phyloP scores from a whole-genome alignment of 2,113 vertebrate genomes.

The Bambusicola thoracicus region DNA sequence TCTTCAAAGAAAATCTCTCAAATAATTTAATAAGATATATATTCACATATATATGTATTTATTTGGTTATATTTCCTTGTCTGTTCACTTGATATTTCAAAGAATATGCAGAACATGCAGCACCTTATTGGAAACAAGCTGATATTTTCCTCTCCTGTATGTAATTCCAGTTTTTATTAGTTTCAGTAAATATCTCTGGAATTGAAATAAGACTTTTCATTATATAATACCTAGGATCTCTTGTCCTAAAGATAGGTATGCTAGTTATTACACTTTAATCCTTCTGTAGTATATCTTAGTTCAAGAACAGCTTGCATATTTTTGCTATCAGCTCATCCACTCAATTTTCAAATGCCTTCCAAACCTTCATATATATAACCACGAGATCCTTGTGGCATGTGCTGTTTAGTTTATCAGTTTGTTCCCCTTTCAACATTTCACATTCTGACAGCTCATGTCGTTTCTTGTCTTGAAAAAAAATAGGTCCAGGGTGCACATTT shows the following conservation, averaged over 20 bases:
- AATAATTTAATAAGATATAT: background rate
- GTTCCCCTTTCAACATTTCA: background rate
- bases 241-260: background rate
- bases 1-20: background rate
- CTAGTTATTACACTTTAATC: background rate
- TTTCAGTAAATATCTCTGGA: background rate
- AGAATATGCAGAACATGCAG: background rate
- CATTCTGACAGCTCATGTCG: background rate
- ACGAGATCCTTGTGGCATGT: constrained; percentile 12
- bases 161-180: background rate
- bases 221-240: background rate
- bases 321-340: constrained; percentile 33
- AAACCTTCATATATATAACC: background rate
- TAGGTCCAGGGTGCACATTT: background rate
- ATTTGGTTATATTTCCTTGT: background rate
- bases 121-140: background rate
- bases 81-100: background rate
- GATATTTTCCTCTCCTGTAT: background rate
- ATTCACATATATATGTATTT: background rate
- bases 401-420: constrained; percentile 55
- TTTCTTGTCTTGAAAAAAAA: constrained; percentile 22
- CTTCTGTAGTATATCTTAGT: background rate
- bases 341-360: constrained; percentile 52
- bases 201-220: background rate
- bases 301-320: accelerated